Evolutionary conservation across 2,888 invertebrate species (phyloP).

Genomic region (Tubulanus polymorphus): DNA sequence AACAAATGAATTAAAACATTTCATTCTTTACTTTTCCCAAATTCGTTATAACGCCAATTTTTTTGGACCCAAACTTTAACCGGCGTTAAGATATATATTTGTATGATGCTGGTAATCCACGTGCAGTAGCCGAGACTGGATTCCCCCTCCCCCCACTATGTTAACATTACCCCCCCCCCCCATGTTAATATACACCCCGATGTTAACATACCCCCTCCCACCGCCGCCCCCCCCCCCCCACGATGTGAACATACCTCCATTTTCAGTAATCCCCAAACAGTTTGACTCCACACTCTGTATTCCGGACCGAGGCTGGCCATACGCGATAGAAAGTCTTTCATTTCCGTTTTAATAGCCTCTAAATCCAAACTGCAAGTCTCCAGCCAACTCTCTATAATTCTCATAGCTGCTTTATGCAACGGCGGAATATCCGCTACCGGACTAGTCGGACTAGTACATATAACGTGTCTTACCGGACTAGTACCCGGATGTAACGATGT

Average conservation of each 20-base stretch:
- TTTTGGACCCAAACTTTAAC: too few relatives aligned
- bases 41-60: too few relatives aligned
- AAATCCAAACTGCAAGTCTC: constrained; percentile 42
- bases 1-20: too few relatives aligned
- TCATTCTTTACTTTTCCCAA: too few relatives aligned
- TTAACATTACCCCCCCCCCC: too few relatives aligned
- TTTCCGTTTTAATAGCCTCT: constrained; percentile 55
- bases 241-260: constrained; percentile 37
- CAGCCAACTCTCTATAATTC: constrained; percentile 50
- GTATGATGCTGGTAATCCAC: too few relatives aligned
- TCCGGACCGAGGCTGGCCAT: constrained; percentile 58
- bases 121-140: too few relatives aligned
- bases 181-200: too few relatives aligned
- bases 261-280: constrained; percentile 37
- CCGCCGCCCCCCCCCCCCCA: constrained; percentile 7
- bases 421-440: constrained; percentile 39
- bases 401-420: constrained; percentile 44
- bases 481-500: background rate
- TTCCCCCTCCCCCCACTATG: too few relatives aligned
- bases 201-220: constrained; percentile 20
- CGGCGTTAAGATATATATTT: too few relatives aligned
- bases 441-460: constrained; percentile 11
- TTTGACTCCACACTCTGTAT: constrained; percentile 57
- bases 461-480: background rate
- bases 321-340: constrained; percentile 58